Percentiles rank a stretch among this genome's conserved stretches.
Evolutionary conservation across 2,113 vertebrate species (phyloP).

Genomic region (Furnarius figulus): DNA sequence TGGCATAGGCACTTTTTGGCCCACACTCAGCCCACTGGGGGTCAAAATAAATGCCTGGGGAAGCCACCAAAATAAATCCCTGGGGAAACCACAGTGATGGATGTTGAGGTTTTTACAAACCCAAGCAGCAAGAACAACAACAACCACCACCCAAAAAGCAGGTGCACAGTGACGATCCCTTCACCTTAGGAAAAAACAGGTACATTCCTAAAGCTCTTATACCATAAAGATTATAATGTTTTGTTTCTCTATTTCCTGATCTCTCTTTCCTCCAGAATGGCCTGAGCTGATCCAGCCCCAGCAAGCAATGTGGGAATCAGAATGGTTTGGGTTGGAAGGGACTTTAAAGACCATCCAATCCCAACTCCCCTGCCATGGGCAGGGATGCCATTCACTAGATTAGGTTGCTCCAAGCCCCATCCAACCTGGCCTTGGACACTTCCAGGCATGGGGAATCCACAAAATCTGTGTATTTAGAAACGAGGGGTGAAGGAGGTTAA

Average conservation of each 20-base stretch:
- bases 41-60: neutral
- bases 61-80: neutral
- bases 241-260: neutral
- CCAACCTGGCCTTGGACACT: neutral
- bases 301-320: neutral
- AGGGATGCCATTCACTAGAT: neutral
- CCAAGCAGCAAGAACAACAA: neutral
- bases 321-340: neutral
- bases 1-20: fast-evolving
- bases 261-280: neutral
- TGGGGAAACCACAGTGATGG: fast-evolving
- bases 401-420: neutral
- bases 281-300: neutral
- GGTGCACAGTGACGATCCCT: neutral
- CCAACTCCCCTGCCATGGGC: neutral
- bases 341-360: neutral
- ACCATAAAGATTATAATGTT: neutral
- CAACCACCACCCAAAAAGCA: no score
- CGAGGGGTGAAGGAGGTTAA: neutral
- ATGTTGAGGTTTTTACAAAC: neutral
- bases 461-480: neutral
- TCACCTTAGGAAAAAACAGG: neutral
- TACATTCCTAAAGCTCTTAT: neutral
- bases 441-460: neutral
- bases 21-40: neutral